Conservation (phyloP, 2,888 invertebrate species). For the Azorinus chamasolen region DNA sequence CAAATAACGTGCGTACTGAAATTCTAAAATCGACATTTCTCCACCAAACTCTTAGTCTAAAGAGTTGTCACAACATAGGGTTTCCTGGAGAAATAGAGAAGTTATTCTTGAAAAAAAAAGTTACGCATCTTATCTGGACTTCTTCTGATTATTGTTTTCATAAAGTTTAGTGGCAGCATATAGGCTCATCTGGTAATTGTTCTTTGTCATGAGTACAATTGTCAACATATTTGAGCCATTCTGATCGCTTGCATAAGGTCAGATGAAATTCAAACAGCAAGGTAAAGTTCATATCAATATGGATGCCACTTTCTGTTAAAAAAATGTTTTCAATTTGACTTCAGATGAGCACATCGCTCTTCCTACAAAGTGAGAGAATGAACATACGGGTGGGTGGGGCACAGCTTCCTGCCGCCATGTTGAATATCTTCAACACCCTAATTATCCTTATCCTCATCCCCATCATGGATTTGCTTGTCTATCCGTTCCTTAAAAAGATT, state of each 20-base stretch:
- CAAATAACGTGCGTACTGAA: too few species aligned
- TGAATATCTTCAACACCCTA: slow-evolving; percentile 82
- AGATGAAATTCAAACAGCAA: too few species aligned
- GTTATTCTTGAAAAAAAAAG: too few species aligned
- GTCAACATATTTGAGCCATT: neutral
- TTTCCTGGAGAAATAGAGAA: too few species aligned
- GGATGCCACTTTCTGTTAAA: neutral
- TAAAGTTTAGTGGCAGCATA: too few species aligned
- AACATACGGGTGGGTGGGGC: slow-evolving; percentile 71
- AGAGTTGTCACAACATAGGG: too few species aligned
- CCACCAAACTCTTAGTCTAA: too few species aligned
- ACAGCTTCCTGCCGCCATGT: slow-evolving; percentile 80
- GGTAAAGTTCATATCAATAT: too few species aligned
- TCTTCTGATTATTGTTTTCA: too few species aligned
- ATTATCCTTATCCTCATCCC: slow-evolving; percentile 83
- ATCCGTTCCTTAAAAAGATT: slow-evolving; percentile 75
- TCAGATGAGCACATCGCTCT: slow-evolving; percentile 83
- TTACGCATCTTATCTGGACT: too few species aligned
- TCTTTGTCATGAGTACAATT: neutral
- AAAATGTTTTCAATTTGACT: slow-evolving; percentile 20
- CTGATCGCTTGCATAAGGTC: neutral
- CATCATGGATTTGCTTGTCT: slow-evolving; percentile 78
- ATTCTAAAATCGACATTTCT: too few species aligned
- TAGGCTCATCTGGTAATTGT: too few species aligned
- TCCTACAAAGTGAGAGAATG: slow-evolving; percentile 82